Conservation (phyloP, 2,888 invertebrate genomes). For the Tinea pellionella region DNA sequence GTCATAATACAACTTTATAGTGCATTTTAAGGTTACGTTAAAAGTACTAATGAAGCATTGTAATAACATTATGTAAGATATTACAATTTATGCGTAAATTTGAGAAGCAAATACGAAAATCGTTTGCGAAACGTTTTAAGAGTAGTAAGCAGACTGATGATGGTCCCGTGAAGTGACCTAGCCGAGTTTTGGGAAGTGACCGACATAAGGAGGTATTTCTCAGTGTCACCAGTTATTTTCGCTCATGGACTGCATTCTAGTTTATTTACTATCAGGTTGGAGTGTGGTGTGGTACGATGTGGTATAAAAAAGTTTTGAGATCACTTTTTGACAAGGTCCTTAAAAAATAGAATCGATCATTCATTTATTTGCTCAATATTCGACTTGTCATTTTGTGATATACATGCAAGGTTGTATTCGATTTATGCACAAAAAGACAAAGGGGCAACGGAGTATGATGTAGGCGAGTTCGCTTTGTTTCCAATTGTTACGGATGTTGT, state of each 20-base stretch:
- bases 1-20: too few relatives aligned
- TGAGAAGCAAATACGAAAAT: neutral
- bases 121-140: neutral
- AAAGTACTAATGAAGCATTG: neutral
- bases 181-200: too few relatives aligned
- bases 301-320: too few relatives aligned
- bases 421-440: neutral
- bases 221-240: too few relatives aligned
- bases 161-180: too few relatives aligned
- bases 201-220: too few relatives aligned
- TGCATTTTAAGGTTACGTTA: too few relatives aligned
- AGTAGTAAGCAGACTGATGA: too few relatives aligned
- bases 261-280: too few relatives aligned
- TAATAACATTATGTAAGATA: neutral
- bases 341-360: neutral
- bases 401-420: neutral
- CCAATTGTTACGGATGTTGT: slow-evolving; percentile 13
- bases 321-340: too few relatives aligned
- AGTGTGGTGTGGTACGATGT: too few relatives aligned
- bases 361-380: neutral
- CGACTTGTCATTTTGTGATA: neutral
- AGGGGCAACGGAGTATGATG: neutral
- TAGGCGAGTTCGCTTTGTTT: slow-evolving; percentile 5
- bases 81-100: neutral
- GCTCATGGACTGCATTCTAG: too few relatives aligned